Evolutionary conservation across 2,888 invertebrate species (phyloP).

Genomic region (Diogma glabrata): DNA sequence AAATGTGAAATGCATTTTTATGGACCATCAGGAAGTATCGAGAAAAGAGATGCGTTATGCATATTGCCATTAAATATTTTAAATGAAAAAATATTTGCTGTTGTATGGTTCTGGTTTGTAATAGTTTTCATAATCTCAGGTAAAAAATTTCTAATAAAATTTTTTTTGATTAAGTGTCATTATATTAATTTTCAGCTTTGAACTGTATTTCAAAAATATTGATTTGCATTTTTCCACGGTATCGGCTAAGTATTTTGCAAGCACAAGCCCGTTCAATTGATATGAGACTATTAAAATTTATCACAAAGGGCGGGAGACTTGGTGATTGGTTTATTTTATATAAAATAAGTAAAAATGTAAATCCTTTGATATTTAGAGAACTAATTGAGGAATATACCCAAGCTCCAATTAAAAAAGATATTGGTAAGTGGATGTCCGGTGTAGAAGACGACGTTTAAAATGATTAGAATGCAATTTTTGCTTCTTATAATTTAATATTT

Average conservation of each 20-base stretch:
- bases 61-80: conserved; percentile 66
- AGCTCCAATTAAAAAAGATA: too few relatives aligned
- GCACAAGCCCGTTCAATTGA: too few relatives aligned
- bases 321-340: conserved; percentile 72
- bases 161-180: not conserved
- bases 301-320: too few relatives aligned
- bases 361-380: conserved; percentile 53
- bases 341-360: conserved; percentile 64
- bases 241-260: too few relatives aligned
- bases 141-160: conserved; percentile 41
- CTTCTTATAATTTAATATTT: too few relatives aligned
- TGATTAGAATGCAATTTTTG: too few relatives aligned
- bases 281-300: too few relatives aligned
- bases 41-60: conserved; percentile 65
- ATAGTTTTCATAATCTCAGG: conserved; percentile 48
- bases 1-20: conserved; percentile 81
- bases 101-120: conserved; percentile 65
- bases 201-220: too few relatives aligned
- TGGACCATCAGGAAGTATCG: conserved; percentile 70
- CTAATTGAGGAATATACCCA: conserved; percentile 44
- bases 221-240: conserved; percentile 36
- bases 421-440: too few relatives aligned
- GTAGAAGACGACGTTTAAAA: too few relatives aligned
- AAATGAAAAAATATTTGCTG: conserved; percentile 66
- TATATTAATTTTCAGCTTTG: too few relatives aligned